phyloP scores from a whole-genome alignment of 2,797 vertebrate species.

The Amazona ochrocephala region DNA sequence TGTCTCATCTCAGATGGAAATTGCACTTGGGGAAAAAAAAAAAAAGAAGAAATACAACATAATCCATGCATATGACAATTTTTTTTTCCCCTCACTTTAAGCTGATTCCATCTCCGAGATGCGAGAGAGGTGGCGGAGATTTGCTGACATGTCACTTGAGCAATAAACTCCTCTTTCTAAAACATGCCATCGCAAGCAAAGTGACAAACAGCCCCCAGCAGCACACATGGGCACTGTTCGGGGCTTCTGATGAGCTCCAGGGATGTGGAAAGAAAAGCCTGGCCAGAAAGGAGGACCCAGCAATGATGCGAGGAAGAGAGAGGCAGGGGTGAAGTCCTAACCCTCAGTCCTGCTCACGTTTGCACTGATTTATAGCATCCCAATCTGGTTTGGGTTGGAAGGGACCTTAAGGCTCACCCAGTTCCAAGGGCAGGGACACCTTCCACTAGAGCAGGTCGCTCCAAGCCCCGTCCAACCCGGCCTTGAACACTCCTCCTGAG shows the following conservation, averaged over 20 bases:
- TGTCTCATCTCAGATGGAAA: slow-evolving; percentile 66
- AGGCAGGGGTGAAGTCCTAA: not conserved
- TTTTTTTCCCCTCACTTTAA: slow-evolving; percentile 41
- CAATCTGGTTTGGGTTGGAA: not conserved
- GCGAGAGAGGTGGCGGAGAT: slow-evolving; percentile 63
- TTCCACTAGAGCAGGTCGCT: not conserved
- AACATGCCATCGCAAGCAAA: slow-evolving; percentile 42
- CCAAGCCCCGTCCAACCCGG: not conserved
- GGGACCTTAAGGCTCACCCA: not conserved
- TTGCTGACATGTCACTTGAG: slow-evolving; percentile 70
- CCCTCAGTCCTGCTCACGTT: not conserved
- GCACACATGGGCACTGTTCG: not conserved
- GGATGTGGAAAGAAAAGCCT: not conserved
- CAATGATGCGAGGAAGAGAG: fast-evolving
- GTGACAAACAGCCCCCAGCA: not conserved
- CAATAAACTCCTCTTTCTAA: slow-evolving; percentile 59
- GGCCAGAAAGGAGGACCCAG: not conserved
- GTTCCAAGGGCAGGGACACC: not conserved
- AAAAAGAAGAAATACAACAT: not conserved
- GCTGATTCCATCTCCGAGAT: slow-evolving; percentile 60
- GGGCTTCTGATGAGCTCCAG: not conserved
- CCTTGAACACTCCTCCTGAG: not conserved
- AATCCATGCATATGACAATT: slow-evolving; percentile 58
- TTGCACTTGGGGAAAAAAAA: slow-evolving; percentile 7
- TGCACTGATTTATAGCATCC: not conserved